Base-by-base conservation (phyloP, 2,113 vertebrate species). In the rabbit (Oryctolagus cuniculus) region DNA sequence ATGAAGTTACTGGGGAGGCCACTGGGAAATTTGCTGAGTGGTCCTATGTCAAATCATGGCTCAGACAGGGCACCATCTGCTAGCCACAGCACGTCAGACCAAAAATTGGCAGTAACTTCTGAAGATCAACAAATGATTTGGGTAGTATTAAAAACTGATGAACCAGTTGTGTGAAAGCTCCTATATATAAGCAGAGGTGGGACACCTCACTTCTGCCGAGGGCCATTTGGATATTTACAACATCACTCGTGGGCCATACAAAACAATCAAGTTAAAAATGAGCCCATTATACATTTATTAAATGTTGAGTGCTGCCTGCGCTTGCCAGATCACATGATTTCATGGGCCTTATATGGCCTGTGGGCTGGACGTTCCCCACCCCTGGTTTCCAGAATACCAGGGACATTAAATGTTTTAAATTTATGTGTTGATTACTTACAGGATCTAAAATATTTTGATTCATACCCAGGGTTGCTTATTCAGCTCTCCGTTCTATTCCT, bases 141-240 rank as follows among this genome's bases (percentile, higher is more conserved):
- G 51, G 31, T 80, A 55, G 17, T 91, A 80, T 89, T 66, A 64
- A 91, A 91, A 85, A 91, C 10, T 64, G 38, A 93, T 84, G 25
- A 75, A 31, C 51, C 44, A 29, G 53, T 78, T 91, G 55, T 21
- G 38, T 90, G 49, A 58, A 89, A 89, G 83, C 38, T 69, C 31
- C 53, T 21, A 49, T 93, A 21, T n/a, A 25, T 58, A 58, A 58
- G 55, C 55, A 58, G 55, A 13, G 55, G 55, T 58, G 17, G 55
- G 55, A 58, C 12, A 17, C 44, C 44, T 44, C 44, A 58, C 2
- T 58, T 58, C 17, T 58, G 55, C 55, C 55, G 17, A 58, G 55
- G 17, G 55, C 55, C 11, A 3, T 16, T 16, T 58, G 55, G 55
- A 58, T 58, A 58, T 58, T 58, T 58, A 58, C 16, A 55, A 55